A percentile compares a stretch with the other conserved stretches of the same genome.
phyloP scores from a whole-genome alignment of 2,113 vertebrate genomes.

The Urocitellus parryii region DNA sequence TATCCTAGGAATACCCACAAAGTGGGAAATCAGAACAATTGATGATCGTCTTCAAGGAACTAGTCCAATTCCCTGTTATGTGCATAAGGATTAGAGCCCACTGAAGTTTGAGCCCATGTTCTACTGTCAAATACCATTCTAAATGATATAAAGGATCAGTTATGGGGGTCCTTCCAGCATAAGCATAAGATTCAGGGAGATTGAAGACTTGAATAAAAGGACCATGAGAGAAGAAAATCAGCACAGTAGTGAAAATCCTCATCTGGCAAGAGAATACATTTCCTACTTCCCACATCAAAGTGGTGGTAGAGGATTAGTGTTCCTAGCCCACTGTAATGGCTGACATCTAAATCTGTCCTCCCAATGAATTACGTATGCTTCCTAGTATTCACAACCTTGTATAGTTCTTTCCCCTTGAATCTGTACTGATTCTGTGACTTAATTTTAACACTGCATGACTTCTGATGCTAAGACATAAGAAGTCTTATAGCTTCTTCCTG shows the following conservation, averaged over 20 bases:
- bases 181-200: not conserved
- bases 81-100: not conserved
- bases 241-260: not conserved
- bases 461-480: not conserved
- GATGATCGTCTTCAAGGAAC: not conserved
- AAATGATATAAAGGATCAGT: not conserved
- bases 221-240: not conserved
- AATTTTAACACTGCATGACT: not conserved
- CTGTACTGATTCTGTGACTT: not conserved
- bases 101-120: not conserved
- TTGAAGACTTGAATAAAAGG: not conserved
- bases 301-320: not conserved
- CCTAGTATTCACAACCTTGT: not conserved
- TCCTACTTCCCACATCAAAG: conserved; percentile 15
- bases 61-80: not conserved
- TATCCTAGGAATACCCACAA: not conserved
- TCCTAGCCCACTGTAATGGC: not conserved
- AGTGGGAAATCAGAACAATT: not conserved
- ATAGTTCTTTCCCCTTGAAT: not conserved
- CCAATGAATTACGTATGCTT: not conserved
- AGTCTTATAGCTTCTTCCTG: not conserved
- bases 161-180: not conserved
- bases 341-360: not conserved
- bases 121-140: not conserved
- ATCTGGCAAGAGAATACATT: not conserved